These are phyloP conservation scores for Steromphala cineraria DNA, from an alignment of 2,888 invertebrate genomes.

Conservation along the genomic window DNA sequence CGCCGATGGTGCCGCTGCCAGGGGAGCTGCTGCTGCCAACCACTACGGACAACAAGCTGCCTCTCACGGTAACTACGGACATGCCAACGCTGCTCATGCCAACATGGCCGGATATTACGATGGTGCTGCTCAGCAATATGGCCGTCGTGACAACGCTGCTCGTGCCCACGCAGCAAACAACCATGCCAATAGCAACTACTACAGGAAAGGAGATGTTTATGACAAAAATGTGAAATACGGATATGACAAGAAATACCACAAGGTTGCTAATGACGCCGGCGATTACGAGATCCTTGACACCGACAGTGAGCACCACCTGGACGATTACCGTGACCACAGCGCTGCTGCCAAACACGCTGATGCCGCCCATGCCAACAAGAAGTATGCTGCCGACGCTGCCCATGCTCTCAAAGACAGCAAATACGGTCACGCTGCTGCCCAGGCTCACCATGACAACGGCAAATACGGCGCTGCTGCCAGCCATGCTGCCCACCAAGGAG, in stretches of 20 bases:
- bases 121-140: not conserved
- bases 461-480: not conserved
- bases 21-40: not conserved
- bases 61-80: not conserved
- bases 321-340: slow-evolving; percentile 29
- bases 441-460: not conserved
- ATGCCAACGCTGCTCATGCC: not conserved
- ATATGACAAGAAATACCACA: slow-evolving; percentile 36
- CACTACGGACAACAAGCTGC: slow-evolving; percentile 10
- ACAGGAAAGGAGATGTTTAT: slow-evolving; percentile 30
- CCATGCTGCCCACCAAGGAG: not conserved
- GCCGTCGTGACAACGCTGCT: not conserved
- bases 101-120: not conserved
- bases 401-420: slow-evolving; percentile 1
- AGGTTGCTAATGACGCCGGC: slow-evolving; percentile 29
- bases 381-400: slow-evolving; percentile 16
- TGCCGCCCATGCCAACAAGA: slow-evolving; percentile 25
- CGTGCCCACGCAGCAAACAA: not conserved
- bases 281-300: slow-evolving; percentile 28
- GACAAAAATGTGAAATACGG: slow-evolving; percentile 30
- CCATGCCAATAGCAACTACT: not conserved
- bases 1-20: not conserved
- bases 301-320: slow-evolving; percentile 23
- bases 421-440: not conserved
- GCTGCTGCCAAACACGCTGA: not conserved